Percentiles rank a stretch among this genome's conserved stretches.
Conservation (phyloP, 2,888 invertebrate species). For the Agonopterix subpropinquella region DNA sequence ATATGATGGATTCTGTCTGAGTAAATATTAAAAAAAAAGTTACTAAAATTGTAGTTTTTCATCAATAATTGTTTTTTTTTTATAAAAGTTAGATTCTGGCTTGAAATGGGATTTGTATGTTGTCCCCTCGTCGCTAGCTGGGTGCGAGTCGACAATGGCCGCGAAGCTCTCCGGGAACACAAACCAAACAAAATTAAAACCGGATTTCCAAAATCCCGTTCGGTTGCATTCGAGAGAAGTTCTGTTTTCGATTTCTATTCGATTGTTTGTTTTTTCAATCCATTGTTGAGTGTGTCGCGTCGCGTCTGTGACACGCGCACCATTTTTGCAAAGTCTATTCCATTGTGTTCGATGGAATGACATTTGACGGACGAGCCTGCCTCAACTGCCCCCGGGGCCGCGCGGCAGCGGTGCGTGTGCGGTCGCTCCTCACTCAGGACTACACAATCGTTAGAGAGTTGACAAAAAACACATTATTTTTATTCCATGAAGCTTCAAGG, state of each 20-base stretch:
- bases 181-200: constrained; percentile 61
- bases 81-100: too few species aligned
- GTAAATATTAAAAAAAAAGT: too few species aligned
- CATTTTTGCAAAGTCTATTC: constrained; percentile 70
- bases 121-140: too few species aligned
- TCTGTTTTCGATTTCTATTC: constrained; percentile 73
- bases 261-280: constrained; percentile 69
- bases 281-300: constrained; percentile 60
- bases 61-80: too few species aligned
- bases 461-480: constrained; percentile 37
- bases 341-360: constrained; percentile 57
- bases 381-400: constrained; percentile 18
- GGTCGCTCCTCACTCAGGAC: constrained; percentile 9
- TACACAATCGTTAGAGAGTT: constrained; percentile 23
- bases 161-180: constrained; percentile 35
- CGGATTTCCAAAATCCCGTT: constrained; percentile 75
- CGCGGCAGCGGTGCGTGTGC: constrained; percentile 4
- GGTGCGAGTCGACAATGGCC: constrained; percentile 34
- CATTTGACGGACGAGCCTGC: constrained; percentile 59
- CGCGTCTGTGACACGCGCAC: constrained; percentile 63
- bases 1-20: too few species aligned
- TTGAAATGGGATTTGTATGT: too few species aligned
- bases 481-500: constrained; percentile 22
- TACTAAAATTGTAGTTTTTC: too few species aligned
- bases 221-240: constrained; percentile 62